These are phyloP conservation scores for Corydoras maculifer DNA, from an alignment of 2,113 vertebrate species.

Conservation along the genomic window DNA sequence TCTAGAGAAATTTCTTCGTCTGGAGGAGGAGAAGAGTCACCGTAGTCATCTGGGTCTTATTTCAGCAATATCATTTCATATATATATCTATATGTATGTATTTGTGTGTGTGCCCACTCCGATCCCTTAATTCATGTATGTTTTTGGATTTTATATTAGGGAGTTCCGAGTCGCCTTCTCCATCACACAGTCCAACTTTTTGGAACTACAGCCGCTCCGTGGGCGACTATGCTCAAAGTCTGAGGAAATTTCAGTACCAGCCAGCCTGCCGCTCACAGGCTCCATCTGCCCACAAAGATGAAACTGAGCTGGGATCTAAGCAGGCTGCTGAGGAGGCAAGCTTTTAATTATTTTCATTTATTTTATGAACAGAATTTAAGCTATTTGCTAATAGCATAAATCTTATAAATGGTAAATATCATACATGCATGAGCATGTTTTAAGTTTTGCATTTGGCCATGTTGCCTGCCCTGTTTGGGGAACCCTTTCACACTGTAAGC, in stretches of 20 bases:
- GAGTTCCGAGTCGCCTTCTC: conserved; percentile 81
- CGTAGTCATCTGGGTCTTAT: conserved; percentile 75
- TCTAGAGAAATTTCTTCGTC: conserved; percentile 74
- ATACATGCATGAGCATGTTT: not conserved
- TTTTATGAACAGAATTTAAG: not conserved
- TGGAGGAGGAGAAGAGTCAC: conserved; percentile 87
- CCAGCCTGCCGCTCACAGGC: conserved; percentile 85
- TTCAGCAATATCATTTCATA: no score
- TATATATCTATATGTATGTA: no score
- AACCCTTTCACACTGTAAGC: no score
- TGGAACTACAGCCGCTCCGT: conserved; percentile 90
- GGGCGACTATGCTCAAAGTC: conserved; percentile 81
- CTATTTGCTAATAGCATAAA: no score
- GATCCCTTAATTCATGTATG: not conserved
- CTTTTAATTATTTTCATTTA: not conserved
- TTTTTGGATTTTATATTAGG: conserved; percentile 56
- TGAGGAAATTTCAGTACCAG: conserved; percentile 94
- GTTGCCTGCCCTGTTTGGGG: no score
- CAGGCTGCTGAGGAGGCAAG: conserved; percentile 91
- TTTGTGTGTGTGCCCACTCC: no score
- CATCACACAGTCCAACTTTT: conserved; percentile 83
- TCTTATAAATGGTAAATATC: not conserved
- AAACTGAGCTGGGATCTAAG: conserved; percentile 87
- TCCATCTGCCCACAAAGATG: conserved; percentile 89
- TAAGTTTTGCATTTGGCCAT: no score